Conservation (phyloP, 2,797 vertebrate species). For the Pogonophryne albipinna region DNA sequence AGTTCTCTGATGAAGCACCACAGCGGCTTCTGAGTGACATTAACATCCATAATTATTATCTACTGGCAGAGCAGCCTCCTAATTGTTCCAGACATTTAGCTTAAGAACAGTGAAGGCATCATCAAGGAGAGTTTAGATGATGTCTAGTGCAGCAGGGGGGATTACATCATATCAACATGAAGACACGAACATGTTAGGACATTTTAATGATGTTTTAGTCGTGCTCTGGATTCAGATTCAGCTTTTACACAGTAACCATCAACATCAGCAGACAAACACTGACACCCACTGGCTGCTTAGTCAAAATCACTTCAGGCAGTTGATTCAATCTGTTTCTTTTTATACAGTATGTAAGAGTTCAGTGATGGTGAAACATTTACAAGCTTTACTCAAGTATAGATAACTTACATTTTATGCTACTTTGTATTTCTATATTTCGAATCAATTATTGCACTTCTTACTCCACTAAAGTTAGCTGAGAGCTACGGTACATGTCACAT, state of each 20-base stretch:
- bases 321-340: neutral
- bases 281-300: slow-evolving; percentile 39
- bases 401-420: neutral
- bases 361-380: neutral
- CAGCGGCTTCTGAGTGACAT: slow-evolving; percentile 22
- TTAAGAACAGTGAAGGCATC: slow-evolving; percentile 8
- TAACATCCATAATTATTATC: slow-evolving; percentile 18
- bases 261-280: slow-evolving; percentile 30
- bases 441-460: neutral
- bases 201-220: neutral
- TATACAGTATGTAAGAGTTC: neutral
- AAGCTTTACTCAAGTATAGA: neutral
- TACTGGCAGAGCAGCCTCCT: slow-evolving; percentile 21
- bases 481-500: neutral
- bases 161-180: neutral
- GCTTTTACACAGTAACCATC: neutral
- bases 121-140: neutral
- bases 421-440: neutral
- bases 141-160: neutral
- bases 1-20: neutral
- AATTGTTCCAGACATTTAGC: neutral
- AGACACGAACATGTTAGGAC: neutral
- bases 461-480: neutral
- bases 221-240: slow-evolving; percentile 2
- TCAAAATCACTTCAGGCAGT: neutral